Base-by-base conservation (phyloP, 2,113 vertebrate genomes). In the Oenanthe oenanthe region DNA sequence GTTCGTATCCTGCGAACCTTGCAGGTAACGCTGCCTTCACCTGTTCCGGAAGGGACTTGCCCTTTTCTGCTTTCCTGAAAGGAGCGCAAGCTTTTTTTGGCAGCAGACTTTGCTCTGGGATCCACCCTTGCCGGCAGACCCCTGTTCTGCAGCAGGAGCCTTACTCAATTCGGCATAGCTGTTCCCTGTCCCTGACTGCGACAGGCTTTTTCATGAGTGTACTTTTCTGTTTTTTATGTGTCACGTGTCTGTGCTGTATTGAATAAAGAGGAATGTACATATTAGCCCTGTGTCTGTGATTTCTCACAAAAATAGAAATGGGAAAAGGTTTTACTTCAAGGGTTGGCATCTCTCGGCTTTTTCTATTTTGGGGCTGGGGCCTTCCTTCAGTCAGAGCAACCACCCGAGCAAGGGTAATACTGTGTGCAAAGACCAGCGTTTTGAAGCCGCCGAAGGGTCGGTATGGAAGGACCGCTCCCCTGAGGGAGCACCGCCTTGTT, bases 191-290 rank as follows among this genome's bases (percentile, higher is more conserved):
- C 48, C 43, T 51, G n/a, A 88, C 71, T 31, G 85, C 1, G 97
- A 95, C 98, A 97, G 98, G 97, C 73, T 93, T 93, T 96, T 97
- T 97, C 97, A 97, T 97, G 89, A 97, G 97, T 98, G 97, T 91
- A 96, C 50, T 90, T 97, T 97, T 94, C 26, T 96, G 97, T 96
- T 97, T 97, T 97, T 45, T 62, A 95, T 66, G 92, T 98, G 98
- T 98, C 95, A 93, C 11, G 96, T 98, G 98, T 98, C 97, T 94
- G 97, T 97, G 97, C 97, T 98, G 97, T 98, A 97, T 97, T 98
- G 96, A 98, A 98, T 98, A 98, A 98, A 98, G 96, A 98, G 93
- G 97, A 98, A 97, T 98, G 98, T 98, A 98, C 97, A 98, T 98
- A 98, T 56, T 67, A 65, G 32, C 65, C 31, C 36, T 0, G 62